A percentile compares a stretch with the other conserved stretches of the same genome.
phyloP scores from a whole-genome alignment of 1,140 invertebrate species.

The Drosophila bipectinata region DNA sequence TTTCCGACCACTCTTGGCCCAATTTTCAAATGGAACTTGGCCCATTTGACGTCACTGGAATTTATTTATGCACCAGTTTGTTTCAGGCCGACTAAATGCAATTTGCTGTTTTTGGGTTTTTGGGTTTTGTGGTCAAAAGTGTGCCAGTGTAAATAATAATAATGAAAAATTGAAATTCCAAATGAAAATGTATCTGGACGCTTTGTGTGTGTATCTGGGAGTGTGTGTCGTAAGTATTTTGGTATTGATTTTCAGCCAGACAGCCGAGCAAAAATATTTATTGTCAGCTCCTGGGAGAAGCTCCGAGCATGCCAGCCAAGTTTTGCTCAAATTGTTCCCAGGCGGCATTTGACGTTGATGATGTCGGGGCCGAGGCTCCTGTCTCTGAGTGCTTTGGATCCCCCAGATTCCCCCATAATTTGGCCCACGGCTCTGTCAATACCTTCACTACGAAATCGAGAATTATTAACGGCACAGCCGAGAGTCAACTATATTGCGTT shows the following conservation, averaged over 20 bases:
- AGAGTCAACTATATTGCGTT: slow-evolving; percentile 39
- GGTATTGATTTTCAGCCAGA: slow-evolving; percentile 57
- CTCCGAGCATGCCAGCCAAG: slow-evolving; percentile 22
- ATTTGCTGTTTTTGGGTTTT: slow-evolving; percentile 11
- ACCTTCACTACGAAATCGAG: slow-evolving; percentile 24
- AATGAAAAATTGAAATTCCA: slow-evolving; percentile 17
- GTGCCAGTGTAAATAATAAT: slow-evolving; percentile 23
- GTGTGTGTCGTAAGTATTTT: slow-evolving; percentile 15
- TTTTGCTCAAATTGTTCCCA: slow-evolving; percentile 54
- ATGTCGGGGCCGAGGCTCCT: slow-evolving; percentile 1
- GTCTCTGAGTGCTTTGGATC: not conserved
- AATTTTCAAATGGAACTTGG: slow-evolving; percentile 21
- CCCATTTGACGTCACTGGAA: slow-evolving; percentile 15
- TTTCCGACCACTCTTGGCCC: slow-evolving; percentile 1
- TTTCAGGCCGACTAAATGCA: slow-evolving; percentile 30
- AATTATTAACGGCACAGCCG: slow-evolving; percentile 26
- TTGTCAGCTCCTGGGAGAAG: slow-evolving; percentile 45
- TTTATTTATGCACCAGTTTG: slow-evolving; percentile 28
- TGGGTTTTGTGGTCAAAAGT: slow-evolving; percentile 11
- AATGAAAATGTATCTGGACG: slow-evolving; percentile 29
- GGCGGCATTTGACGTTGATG: slow-evolving; percentile 38
- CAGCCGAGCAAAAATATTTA: slow-evolving; percentile 54
- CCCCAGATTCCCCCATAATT: slow-evolving; percentile 5
- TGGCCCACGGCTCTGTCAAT: slow-evolving; percentile 20
- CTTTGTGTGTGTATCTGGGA: slow-evolving; percentile 33